Conservation (phyloP, 2,888 invertebrate species). For the Suillia variegata region DNA sequence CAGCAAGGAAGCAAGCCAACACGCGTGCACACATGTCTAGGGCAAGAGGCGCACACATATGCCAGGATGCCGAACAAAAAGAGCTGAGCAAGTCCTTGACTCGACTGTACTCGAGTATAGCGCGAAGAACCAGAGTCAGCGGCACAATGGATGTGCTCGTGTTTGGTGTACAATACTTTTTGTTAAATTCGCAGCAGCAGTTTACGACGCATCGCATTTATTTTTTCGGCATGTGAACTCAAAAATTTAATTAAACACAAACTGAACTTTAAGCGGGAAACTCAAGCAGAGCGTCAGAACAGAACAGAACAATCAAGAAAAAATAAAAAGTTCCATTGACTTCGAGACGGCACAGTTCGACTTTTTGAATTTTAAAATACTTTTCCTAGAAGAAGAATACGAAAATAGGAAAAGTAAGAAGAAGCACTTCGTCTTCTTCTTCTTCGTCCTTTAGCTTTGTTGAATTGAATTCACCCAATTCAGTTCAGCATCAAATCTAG, state of each 20-base stretch:
- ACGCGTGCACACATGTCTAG: constrained; percentile 7
- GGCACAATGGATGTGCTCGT: not conserved
- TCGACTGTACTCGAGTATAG: not conserved
- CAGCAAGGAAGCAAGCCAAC: too few relatives aligned
- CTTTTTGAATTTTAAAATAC: not conserved
- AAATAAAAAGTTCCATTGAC: too few relatives aligned
- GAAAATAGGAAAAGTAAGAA: too few relatives aligned
- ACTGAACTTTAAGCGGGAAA: too few relatives aligned
- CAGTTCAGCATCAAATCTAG: too few relatives aligned
- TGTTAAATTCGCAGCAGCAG: not conserved
- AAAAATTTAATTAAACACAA: constrained; percentile 1
- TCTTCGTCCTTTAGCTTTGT: not conserved
- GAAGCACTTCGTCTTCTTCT: too few relatives aligned
- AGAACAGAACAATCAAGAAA: not conserved
- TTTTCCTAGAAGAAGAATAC: too few relatives aligned
- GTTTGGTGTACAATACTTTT: not conserved
- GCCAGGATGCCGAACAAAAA: not conserved
- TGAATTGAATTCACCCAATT: not conserved
- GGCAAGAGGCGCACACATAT: constrained; percentile 14
- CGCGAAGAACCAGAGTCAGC: not conserved
- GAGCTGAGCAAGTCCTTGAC: not conserved
- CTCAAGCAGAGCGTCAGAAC: too few relatives aligned
- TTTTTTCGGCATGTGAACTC: constrained; percentile 1
- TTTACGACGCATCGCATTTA: constrained; percentile 1
- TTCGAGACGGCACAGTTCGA: not conserved